Evolutionary conservation across 2,113 vertebrate genomes (phyloP).

Genomic region (Clarias magur): DNA sequence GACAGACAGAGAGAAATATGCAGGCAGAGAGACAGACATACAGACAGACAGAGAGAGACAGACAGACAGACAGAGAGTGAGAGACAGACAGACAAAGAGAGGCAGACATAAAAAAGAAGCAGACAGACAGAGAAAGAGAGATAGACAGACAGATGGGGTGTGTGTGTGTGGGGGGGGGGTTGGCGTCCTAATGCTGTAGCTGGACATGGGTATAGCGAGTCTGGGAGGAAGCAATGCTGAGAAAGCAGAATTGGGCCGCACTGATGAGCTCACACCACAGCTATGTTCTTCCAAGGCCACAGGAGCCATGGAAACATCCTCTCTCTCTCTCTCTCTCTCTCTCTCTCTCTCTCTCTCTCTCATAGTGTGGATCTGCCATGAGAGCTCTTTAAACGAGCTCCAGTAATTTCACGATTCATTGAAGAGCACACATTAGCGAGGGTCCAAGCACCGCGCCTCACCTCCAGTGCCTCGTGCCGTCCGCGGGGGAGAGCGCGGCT

Average conservation of each 20-base stretch:
- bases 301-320: constrained; percentile 43
- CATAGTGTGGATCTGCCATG: neutral
- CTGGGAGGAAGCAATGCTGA: constrained; percentile 35
- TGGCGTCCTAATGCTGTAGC: constrained; percentile 6
- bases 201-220: constrained; percentile 27
- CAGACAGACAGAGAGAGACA: neutral
- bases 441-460: neutral
- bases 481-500: neutral
- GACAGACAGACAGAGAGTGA: neutral
- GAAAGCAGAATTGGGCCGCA: constrained; percentile 34
- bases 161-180: too few relatives aligned
- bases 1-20: neutral
- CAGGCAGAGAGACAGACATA: neutral
- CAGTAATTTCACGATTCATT: constrained; percentile 24
- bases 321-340: constrained; percentile 20
- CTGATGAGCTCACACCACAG: constrained; percentile 45
- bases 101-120: neutral
- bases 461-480: neutral
- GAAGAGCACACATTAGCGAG: neutral
- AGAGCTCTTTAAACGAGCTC: neutral
- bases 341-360: constrained; percentile 9
- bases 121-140: neutral
- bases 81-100: neutral
- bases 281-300: constrained; percentile 39
- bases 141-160: neutral